Conservation (phyloP, 2,888 invertebrate species). For the Polietes domitor region DNA sequence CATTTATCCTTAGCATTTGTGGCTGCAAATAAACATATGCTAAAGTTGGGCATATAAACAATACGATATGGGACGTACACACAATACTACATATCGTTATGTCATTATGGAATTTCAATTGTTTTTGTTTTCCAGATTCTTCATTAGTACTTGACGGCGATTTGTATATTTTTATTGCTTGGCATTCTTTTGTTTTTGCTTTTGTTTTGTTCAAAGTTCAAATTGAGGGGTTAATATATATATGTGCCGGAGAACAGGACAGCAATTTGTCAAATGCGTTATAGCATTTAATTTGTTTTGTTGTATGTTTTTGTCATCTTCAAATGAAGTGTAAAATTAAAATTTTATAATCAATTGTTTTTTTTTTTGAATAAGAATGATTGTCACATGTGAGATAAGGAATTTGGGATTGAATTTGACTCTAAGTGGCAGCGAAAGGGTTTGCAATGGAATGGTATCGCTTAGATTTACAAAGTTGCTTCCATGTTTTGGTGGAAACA, state of each 20-base stretch:
- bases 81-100: constrained; percentile 48
- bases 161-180: neutral
- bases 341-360: too few species aligned
- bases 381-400: neutral
- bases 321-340: neutral
- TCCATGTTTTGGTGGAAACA: too few species aligned
- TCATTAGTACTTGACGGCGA: constrained; percentile 13
- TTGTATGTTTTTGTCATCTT: neutral
- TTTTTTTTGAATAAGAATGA: neutral
- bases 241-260: neutral
- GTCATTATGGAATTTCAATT: constrained; percentile 52
- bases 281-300: neutral
- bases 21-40: constrained; percentile 6
- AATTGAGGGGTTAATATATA: neutral
- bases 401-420: neutral
- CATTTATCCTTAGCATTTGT: neutral
- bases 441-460: too few species aligned
- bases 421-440: too few species aligned
- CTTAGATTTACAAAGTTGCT: too few species aligned
- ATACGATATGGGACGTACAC: neutral
- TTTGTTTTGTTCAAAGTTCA: neutral
- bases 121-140: constrained; percentile 20
- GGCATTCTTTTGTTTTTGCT: constrained; percentile 1
- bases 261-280: constrained; percentile 6
- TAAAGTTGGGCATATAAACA: constrained; percentile 28